A percentile compares a stretch with the other conserved stretches of the same genome.
phyloP scores from a whole-genome alignment of 2,888 invertebrate genomes.

The Ennomos fuscantarius region DNA sequence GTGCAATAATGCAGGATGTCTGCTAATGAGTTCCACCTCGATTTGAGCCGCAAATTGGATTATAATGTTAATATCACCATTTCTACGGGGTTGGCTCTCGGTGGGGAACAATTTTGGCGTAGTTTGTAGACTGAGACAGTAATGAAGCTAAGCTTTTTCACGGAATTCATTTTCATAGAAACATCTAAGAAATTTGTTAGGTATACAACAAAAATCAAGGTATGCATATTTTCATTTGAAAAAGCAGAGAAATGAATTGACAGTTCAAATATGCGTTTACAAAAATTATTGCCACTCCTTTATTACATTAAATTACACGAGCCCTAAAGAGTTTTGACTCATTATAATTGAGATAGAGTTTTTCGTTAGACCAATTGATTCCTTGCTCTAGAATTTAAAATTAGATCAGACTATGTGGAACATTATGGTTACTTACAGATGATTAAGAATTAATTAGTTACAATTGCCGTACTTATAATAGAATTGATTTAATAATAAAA shows the following conservation, averaged over 20 bases:
- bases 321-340: background rate
- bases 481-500: no score
- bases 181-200: no score
- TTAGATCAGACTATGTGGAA: background rate
- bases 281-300: background rate
- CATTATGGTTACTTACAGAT: no score
- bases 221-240: no score
- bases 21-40: slow-evolving; percentile 80
- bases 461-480: no score
- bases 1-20: slow-evolving; percentile 79
- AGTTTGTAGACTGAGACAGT: slow-evolving; percentile 9
- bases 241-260: no score
- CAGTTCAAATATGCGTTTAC: no score
- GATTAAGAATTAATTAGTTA: no score
- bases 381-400: background rate
- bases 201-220: no score
- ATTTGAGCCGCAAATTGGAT: slow-evolving; percentile 76
- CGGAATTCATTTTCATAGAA: no score
- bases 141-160: background rate
- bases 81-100: slow-evolving; percentile 59
- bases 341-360: background rate
- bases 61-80: slow-evolving; percentile 82
- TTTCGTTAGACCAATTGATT: slow-evolving; percentile 1
- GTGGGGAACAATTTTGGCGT: slow-evolving; percentile 69
- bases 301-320: no score